Base-by-base conservation (phyloP, 2,888 invertebrate species). In the Carpatolechia fugitivella region DNA sequence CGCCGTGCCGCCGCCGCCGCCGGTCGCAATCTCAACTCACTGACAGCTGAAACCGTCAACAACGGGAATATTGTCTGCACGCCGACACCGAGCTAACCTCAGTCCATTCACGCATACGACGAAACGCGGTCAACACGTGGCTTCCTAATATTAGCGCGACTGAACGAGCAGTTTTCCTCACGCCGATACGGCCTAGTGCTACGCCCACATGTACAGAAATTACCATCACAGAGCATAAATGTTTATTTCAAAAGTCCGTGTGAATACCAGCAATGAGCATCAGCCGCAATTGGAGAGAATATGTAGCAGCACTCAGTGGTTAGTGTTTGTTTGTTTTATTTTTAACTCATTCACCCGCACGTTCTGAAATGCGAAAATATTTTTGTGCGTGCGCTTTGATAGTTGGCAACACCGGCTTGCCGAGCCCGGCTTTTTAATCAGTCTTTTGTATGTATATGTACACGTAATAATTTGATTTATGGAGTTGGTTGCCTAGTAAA, bases 251-350 rank as follows among this genome's bases (percentile, higher is more conserved):
- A 78, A 75, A 77, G 72, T 74, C 70, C 64, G 70, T 72, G 77
- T 69, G 65, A 72, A 76, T 66, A 76, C 60, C 71, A 70, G 70
- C 75, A 72, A 90, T 88, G 89, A 80, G 73, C 75, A 77, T 72
- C 80, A 76, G 75, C 68, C 81, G 73, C 73, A 87, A 86, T 66
- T 89, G 88, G 88, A 86, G 89, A 69, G 89, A 90, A 76, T 90
- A 89, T 77, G 80, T 82, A 65, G 80, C 88, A 55, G 89, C 89
- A 63, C 80, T 90, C 77, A 89, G 89, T 76, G 89, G 89, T 90
- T 71, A 75, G 89, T 67, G 69, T 70, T 69, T 69, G 67, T 69
- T 65, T 63, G 64, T 63, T 69, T 60, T 63, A 62, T 66, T 64
- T 64, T 63, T 64, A 58, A 62, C 59, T 40, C 48, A 48, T 41